Base-by-base conservation (phyloP, 2,113 vertebrate genomes). In the Leuciscus idus region DNA sequence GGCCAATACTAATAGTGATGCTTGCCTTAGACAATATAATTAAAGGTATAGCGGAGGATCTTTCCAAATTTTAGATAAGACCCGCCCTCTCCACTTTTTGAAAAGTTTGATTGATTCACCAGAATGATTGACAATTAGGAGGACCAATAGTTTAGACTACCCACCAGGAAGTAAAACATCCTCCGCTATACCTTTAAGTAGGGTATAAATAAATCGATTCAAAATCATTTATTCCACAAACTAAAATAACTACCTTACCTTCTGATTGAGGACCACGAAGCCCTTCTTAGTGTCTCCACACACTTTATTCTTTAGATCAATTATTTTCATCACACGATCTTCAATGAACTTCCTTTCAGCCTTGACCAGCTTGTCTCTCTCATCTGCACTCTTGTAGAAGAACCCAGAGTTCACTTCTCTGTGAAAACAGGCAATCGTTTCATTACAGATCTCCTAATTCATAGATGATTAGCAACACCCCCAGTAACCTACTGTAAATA, bases 351-450 rank as follows among this genome's bases (percentile, higher is more conserved):
- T 98, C 83, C 98, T 96, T 90, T 99, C 98, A 10, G 98, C 98
- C 88, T 95, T 96, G 46, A 99, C 98, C 9, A 99, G 93, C 81
- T 98, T 99, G 89, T 99, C 98, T 86, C 98, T 94, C 91, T 99
- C 98, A 5, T 91, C 95, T 0, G 98, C 98, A 26, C 97, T 99
- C 95, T 99, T 99, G 88, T 99, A 99, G 94, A 99, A 99, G 93
- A 99, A 99, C 39, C 98, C 97, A n/a, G 98, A 98, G 93, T 97
- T 99, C 91, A 99, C 98, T 90, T 99, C 98, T 82, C 96, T 97
- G 59, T 55, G 36, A 88, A 79, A 90, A 46, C 33, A 36, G 4
- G 0, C 72, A 83, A 36, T n/a, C 0, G 0, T 9, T 57, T 57
- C 46, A 26, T 39, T 19, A 73, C 2, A 50, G 26, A 3, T 46